A percentile compares a stretch with the other conserved stretches of the same genome.
Conservation (phyloP, 2,888 invertebrate species). For the Tachina lurida region DNA sequence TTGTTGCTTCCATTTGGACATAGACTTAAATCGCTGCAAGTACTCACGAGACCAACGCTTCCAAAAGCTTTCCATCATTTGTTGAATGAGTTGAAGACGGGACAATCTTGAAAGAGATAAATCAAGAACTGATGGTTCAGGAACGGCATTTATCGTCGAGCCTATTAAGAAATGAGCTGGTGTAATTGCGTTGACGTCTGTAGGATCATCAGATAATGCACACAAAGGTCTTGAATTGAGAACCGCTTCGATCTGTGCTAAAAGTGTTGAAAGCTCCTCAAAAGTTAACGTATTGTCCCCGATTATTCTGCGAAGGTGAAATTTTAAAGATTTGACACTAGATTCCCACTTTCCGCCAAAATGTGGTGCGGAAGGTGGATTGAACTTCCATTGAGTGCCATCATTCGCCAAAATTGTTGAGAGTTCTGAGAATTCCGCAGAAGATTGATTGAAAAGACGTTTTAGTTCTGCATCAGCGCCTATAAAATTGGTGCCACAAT, state of each 20-base stretch:
- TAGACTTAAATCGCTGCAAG: slow-evolving; percentile 35
- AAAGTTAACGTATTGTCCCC: slow-evolving; percentile 19
- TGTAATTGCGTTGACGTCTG: slow-evolving; percentile 16
- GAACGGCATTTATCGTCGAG: slow-evolving; percentile 5
- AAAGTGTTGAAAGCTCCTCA: slow-evolving; percentile 43
- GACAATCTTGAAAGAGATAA: slow-evolving; percentile 24
- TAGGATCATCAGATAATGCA: background rate
- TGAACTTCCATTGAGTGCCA: slow-evolving; percentile 39
- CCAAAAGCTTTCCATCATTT: slow-evolving; percentile 34
- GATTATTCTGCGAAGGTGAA: slow-evolving; percentile 20
- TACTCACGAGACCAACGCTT: slow-evolving; percentile 40
- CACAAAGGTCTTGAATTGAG: slow-evolving; percentile 24
- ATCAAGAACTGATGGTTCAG: slow-evolving; percentile 13
- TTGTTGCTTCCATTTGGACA: slow-evolving; percentile 30
- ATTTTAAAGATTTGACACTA: slow-evolving; percentile 28
- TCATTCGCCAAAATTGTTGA: slow-evolving; percentile 31
- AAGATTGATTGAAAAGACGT: slow-evolving; percentile 27
- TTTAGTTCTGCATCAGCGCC: slow-evolving; percentile 51
- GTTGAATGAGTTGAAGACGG: slow-evolving; percentile 29
- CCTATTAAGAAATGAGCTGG: slow-evolving; percentile 34
- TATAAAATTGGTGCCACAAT: slow-evolving; percentile 58
- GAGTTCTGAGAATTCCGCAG: background rate
- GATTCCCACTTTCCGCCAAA: slow-evolving; percentile 32
- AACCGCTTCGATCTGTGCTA: slow-evolving; percentile 20
- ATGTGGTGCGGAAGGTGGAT: slow-evolving; percentile 29